These are phyloP conservation scores for Protophormia terraenovae DNA, from an alignment of 2,888 invertebrate species.

Conservation along the genomic window DNA sequence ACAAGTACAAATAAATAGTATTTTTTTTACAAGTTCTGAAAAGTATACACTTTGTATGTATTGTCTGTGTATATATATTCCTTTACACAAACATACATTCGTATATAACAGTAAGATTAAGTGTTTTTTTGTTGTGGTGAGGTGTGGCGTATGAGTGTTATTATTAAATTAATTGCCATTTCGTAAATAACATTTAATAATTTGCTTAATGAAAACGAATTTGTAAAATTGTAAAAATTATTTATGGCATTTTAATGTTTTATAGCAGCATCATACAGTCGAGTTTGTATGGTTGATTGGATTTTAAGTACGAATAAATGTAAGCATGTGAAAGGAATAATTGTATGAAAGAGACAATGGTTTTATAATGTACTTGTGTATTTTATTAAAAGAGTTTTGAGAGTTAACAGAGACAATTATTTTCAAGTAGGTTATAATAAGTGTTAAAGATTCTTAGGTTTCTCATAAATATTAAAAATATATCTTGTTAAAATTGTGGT, in stretches of 20 bases:
- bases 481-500: too few relatives aligned
- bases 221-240: constrained; percentile 1
- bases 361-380: neutral
- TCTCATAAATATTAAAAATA: too few relatives aligned
- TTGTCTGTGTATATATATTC: too few relatives aligned
- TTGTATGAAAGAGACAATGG: neutral
- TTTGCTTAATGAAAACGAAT: constrained; percentile 34
- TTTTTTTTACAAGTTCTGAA: too few relatives aligned
- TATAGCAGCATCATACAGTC: neutral
- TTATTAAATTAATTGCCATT: constrained; percentile 45
- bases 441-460: too few relatives aligned
- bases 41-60: too few relatives aligned
- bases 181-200: constrained; percentile 38
- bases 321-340: neutral
- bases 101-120: neutral
- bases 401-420: neutral
- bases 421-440: too few relatives aligned
- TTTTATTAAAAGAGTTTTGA: neutral
- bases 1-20: neutral
- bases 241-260: constrained; percentile 19
- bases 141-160: constrained; percentile 30
- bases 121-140: neutral
- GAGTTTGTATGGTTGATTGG: neutral
- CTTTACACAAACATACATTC: too few relatives aligned
- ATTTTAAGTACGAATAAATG: neutral